These are phyloP conservation scores for Trichonephila inaurata DNA, from an alignment of 1,140 invertebrate species.

Conservation along the genomic window DNA sequence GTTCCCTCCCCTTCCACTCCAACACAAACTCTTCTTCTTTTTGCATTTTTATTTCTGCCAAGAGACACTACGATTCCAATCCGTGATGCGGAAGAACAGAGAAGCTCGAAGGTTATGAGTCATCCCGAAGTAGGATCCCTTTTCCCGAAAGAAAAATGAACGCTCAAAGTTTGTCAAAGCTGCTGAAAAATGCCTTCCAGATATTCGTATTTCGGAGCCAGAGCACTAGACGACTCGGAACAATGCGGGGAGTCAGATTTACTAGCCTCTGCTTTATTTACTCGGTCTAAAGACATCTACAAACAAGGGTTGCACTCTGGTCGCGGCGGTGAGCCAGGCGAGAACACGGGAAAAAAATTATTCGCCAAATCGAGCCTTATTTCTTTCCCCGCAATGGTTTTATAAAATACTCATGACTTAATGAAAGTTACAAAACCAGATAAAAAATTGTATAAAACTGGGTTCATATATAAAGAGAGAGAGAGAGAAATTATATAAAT, in stretches of 20 bases:
- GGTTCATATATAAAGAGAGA: too few species aligned
- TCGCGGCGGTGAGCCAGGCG: not conserved
- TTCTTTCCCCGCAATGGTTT: not conserved
- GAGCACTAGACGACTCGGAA: slow-evolving; percentile 42
- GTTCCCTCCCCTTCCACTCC: not conserved
- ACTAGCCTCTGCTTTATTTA: slow-evolving; percentile 61
- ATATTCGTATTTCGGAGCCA: slow-evolving; percentile 50
- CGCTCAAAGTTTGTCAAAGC: slow-evolving; percentile 24
- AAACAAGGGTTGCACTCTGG: slow-evolving; percentile 44
- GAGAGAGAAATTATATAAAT: too few species aligned
- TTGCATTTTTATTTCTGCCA: not conserved
- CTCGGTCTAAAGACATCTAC: slow-evolving; percentile 56
- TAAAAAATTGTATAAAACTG: too few species aligned
- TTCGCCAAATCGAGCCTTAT: not conserved
- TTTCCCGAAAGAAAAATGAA: not conserved
- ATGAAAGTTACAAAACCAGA: too few species aligned
- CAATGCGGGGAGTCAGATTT: slow-evolving; percentile 58
- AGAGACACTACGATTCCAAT: slow-evolving; percentile 11
- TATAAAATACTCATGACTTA: too few species aligned
- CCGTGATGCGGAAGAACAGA: slow-evolving; percentile 15
- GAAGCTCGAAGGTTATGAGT: not conserved
- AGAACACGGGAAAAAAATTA: not conserved
- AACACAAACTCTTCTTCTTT: not conserved
- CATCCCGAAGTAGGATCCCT: not conserved
- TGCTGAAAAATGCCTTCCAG: slow-evolving; percentile 33